Percentiles rank a stretch among this genome's conserved stretches.
Evolutionary conservation across 2,888 invertebrate genomes (phyloP).

Genomic region (Drosophila imparisetae): DNA sequence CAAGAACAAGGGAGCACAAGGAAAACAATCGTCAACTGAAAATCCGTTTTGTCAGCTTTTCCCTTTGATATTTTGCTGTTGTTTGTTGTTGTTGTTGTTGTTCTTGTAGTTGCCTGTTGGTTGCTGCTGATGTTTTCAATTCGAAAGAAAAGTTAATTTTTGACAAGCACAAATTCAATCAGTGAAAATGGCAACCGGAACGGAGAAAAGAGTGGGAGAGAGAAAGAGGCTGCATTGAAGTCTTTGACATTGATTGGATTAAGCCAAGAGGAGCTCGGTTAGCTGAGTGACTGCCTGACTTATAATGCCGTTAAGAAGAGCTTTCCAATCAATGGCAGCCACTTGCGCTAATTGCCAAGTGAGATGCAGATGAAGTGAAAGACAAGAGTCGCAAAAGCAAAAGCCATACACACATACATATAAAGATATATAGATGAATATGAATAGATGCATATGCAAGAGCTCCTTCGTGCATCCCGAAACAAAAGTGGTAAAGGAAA

Average conservation of each 20-base stretch:
- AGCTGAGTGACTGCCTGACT: slow-evolving; percentile 7
- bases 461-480: background rate
- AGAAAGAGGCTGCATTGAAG: slow-evolving; percentile 32
- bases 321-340: slow-evolving; percentile 53
- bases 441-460: background rate
- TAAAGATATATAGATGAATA: background rate
- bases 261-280: slow-evolving; percentile 24
- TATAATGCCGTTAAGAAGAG: slow-evolving; percentile 35
- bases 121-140: slow-evolving; percentile 51
- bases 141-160: slow-evolving; percentile 33
- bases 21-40: background rate
- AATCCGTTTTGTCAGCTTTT: slow-evolving; percentile 17
- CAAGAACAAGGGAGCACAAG: background rate
- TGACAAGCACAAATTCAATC: slow-evolving; percentile 61
- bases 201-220: background rate
- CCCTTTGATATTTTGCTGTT: slow-evolving; percentile 26
- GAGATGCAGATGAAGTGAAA: slow-evolving; percentile 39
- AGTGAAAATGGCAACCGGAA: slow-evolving; percentile 31
- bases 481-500: background rate
- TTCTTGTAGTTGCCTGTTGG: slow-evolving; percentile 2
- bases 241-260: slow-evolving; percentile 67
- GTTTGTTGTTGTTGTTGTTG: background rate
- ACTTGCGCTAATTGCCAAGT: slow-evolving; percentile 56
- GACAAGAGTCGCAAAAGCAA: slow-evolving; percentile 1
- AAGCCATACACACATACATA: background rate